Conservation (phyloP, 2,888 invertebrate genomes). For the Tetragnatha montana region DNA sequence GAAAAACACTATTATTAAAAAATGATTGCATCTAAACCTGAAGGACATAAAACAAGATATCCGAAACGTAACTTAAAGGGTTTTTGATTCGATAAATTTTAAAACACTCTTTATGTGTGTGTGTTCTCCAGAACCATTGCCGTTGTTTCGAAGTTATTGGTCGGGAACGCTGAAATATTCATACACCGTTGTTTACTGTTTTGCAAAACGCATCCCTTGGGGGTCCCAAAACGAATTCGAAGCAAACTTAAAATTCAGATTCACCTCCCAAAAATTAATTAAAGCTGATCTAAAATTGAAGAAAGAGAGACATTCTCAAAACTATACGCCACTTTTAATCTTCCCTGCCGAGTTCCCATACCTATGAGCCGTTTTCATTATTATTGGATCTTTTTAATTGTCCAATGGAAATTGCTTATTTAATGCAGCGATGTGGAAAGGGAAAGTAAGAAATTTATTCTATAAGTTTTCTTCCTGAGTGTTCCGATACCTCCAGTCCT, state of each 20-base stretch:
- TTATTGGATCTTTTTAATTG: slow-evolving; percentile 70
- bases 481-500: slow-evolving; percentile 28
- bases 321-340: slow-evolving; percentile 45
- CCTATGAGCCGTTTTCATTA: slow-evolving; percentile 66
- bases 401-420: slow-evolving; percentile 70
- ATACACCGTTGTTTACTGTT: no score
- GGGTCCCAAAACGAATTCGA: no score
- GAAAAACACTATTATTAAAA: no score
- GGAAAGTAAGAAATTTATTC: slow-evolving; percentile 67
- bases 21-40: no score
- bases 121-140: no score
- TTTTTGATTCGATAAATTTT: no score
- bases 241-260: background rate
- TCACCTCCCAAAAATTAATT: background rate
- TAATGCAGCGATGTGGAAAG: slow-evolving; percentile 63
- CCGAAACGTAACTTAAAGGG: no score
- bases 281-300: background rate
- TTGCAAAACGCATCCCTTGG: no score
- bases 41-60: no score
- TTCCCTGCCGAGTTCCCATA: slow-evolving; percentile 7
- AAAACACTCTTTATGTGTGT: no score
- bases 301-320: background rate
- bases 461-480: slow-evolving; percentile 57
- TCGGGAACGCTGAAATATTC: no score
- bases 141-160: no score